These are phyloP conservation scores for Australoheros scitulus DNA, from an alignment of 2,113 vertebrate genomes.

Conservation along the genomic window DNA sequence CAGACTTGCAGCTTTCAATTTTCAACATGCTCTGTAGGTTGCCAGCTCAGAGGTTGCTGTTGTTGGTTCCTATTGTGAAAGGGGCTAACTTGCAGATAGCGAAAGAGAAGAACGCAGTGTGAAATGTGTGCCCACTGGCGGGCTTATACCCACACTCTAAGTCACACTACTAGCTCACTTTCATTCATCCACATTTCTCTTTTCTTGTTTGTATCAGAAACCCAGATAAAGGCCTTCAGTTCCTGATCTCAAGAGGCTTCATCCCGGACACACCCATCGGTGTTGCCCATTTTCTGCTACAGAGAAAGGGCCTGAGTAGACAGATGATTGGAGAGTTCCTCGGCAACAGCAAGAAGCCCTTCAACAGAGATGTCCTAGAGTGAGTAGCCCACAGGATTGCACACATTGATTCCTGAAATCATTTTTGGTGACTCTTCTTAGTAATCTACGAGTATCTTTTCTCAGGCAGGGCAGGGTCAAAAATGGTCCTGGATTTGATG, in stretches of 20 bases:
- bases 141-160: background rate
- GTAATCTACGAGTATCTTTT: background rate
- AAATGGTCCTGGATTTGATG: background rate
- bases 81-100: background rate
- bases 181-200: background rate
- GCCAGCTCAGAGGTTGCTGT: background rate
- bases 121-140: background rate
- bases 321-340: constrained; percentile 99
- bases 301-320: constrained; percentile 95
- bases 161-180: background rate
- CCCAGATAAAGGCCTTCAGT: constrained; percentile 98
- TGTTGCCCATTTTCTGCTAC: constrained; percentile 96
- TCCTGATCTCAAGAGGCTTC: constrained; percentile 97
- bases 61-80: background rate
- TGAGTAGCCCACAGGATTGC: constrained; percentile 80
- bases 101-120: background rate
- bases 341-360: constrained; percentile 98
- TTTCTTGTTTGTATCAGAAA: constrained; percentile 81
- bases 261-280: constrained; percentile 98
- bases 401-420: background rate
- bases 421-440: background rate
- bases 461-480: constrained; percentile 8
- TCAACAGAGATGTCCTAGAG: constrained; percentile 97
- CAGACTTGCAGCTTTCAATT: background rate
- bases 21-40: background rate